A percentile compares a stretch with the other conserved stretches of the same genome.
phyloP scores from a whole-genome alignment of 1,140 invertebrate genomes.

The Drosophila prosaltans region DNA sequence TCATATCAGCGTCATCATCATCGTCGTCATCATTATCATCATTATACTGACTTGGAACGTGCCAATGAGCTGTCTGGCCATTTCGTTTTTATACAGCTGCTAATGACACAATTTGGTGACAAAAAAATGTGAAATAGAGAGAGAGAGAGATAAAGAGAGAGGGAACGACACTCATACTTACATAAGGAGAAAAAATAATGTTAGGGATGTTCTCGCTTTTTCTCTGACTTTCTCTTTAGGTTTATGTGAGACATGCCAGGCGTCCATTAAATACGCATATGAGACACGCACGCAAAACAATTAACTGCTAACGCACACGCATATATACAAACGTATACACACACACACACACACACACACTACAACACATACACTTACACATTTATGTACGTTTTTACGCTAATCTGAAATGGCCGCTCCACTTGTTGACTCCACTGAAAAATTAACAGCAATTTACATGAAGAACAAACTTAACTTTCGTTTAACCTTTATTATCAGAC shows the following conservation, averaged over 20 bases:
- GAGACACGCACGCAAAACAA: constrained; percentile 67
- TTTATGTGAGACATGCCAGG: constrained; percentile 12
- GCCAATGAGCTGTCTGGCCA: constrained; percentile 75
- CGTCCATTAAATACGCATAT: constrained; percentile 30
- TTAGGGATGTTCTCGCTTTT: neutral
- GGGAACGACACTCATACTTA: neutral
- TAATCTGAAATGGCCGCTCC: constrained; percentile 51
- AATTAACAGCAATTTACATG: constrained; percentile 8
- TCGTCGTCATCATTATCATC: constrained; percentile 38
- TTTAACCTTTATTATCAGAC: neutral
- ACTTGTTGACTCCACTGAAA: constrained; percentile 35
- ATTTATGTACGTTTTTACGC: constrained; percentile 49
- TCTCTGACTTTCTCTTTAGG: neutral
- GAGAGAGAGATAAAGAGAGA: neutral
- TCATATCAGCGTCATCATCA: constrained; percentile 12
- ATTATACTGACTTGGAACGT: constrained; percentile 62
- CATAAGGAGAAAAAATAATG: too few relatives aligned
- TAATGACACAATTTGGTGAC: constrained; percentile 78
- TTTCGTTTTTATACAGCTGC: constrained; percentile 73
- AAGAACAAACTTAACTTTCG: constrained; percentile 6
- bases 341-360: neutral
- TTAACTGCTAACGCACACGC: constrained; percentile 60
- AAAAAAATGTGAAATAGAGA: constrained; percentile 22
- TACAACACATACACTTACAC: constrained; percentile 10
- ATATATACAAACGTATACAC: constrained; percentile 10